Percentiles rank a stretch among this genome's conserved stretches.
phyloP scores from a whole-genome alignment of 2,888 invertebrate genomes.

The Melikaiella ostensackeni region DNA sequence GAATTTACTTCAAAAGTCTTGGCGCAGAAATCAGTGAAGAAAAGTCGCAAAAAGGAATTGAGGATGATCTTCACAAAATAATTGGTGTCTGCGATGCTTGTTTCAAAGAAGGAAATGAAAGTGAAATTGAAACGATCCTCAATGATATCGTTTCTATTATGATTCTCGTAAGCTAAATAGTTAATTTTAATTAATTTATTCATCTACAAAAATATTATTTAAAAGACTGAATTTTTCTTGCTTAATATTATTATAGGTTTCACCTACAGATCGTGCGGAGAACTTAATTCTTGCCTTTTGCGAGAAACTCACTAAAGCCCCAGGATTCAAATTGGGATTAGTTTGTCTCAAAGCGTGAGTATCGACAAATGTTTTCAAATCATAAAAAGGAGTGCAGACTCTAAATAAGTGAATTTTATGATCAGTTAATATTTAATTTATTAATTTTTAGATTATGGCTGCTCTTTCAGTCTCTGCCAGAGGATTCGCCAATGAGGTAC shows the following conservation, averaged over 20 bases:
- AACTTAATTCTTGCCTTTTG: constrained; percentile 94
- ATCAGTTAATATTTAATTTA: background rate
- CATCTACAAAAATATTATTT: background rate
- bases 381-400: background rate
- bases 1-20: constrained; percentile 92
- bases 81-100: constrained; percentile 96
- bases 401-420: constrained; percentile 25
- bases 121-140: constrained; percentile 93
- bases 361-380: constrained; percentile 4
- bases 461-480: constrained; percentile 93
- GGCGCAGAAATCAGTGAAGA: constrained; percentile 97
- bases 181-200: constrained; percentile 34
- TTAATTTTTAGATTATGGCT: constrained; percentile 87
- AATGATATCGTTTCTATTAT: constrained; percentile 98
- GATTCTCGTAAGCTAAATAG: constrained; percentile 84
- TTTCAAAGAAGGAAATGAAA: constrained; percentile 91
- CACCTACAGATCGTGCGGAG: constrained; percentile 89
- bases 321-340: constrained; percentile 87
- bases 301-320: constrained; percentile 93
- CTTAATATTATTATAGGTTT: constrained; percentile 79
- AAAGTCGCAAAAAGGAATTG: constrained; percentile 92
- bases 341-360: constrained; percentile 92
- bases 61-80: constrained; percentile 95
- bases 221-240: constrained; percentile 11
- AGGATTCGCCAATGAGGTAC: constrained; percentile 90